These are phyloP conservation scores for Halichondria panicea DNA, from an alignment of 37 sponge, comb jelly and placozoan species.

Conservation along the genomic window DNA sequence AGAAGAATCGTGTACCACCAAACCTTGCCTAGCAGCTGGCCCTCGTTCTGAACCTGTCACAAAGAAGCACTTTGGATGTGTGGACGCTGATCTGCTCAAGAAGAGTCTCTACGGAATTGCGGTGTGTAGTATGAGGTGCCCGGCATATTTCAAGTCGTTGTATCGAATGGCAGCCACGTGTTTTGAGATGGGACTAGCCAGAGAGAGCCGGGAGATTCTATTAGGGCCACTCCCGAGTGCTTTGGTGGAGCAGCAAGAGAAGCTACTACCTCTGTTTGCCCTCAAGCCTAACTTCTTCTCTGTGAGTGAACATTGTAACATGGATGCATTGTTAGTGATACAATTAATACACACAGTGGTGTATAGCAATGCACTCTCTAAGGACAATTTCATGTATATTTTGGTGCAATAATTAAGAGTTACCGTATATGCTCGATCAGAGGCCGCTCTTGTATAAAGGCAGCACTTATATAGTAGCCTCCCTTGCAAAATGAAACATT, in stretches of 20 bases:
- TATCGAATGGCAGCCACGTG: slow-evolving; percentile 40
- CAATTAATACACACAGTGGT: too few relatives aligned
- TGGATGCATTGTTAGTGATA: too few relatives aligned
- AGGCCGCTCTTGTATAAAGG: too few relatives aligned
- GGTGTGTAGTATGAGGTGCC: slow-evolving; percentile 55
- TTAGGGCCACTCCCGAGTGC: slow-evolving; percentile 58
- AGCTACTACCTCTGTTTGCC: slow-evolving; percentile 59
- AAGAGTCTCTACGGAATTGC: slow-evolving; percentile 56
- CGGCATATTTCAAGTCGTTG: slow-evolving; percentile 62
- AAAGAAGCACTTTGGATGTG: not conserved
- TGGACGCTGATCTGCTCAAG: slow-evolving; percentile 4
- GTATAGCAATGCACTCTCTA: too few relatives aligned
- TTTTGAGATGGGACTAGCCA: slow-evolving; percentile 12
- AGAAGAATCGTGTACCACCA: too few relatives aligned
- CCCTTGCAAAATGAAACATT: too few relatives aligned
- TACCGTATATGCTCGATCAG: too few relatives aligned
- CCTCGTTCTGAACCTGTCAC: too few relatives aligned
- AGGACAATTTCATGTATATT: too few relatives aligned
- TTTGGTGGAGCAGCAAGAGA: slow-evolving; percentile 40
- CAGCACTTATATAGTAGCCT: too few relatives aligned
- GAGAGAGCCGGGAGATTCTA: slow-evolving; percentile 35
- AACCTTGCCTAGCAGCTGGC: too few relatives aligned
- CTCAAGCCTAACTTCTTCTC: slow-evolving; percentile 54
- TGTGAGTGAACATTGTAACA: slow-evolving; percentile 32
- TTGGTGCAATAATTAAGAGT: too few relatives aligned